phyloP scores from a whole-genome alignment of 2,888 invertebrate species.

The Diaperis boleti region DNA sequence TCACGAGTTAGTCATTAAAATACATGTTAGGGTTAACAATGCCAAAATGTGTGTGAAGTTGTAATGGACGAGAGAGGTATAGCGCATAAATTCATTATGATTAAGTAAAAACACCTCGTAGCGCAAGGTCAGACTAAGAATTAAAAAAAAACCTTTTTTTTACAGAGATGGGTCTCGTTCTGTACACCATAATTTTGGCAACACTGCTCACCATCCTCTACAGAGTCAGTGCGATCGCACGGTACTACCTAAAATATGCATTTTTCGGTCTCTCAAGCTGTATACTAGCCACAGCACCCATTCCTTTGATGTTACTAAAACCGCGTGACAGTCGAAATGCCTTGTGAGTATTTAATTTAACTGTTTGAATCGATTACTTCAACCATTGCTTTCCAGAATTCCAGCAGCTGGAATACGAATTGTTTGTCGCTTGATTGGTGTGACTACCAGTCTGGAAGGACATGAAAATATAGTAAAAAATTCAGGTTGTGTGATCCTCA shows the following conservation, averaged over 20 bases:
- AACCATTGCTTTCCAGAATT: too few species aligned
- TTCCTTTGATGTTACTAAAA: slow-evolving; percentile 81
- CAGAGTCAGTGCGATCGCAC: slow-evolving; percentile 72
- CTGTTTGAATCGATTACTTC: too few species aligned
- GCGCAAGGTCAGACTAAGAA: too few species aligned
- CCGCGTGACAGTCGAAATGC: slow-evolving; percentile 83
- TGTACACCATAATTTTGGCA: slow-evolving; percentile 43
- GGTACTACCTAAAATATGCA: slow-evolving; percentile 79
- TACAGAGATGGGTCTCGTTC: slow-evolving; percentile 49
- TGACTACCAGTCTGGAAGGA: slow-evolving; percentile 80
- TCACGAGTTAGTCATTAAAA: too few species aligned
- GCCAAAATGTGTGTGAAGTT: too few species aligned
- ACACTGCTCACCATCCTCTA: slow-evolving; percentile 59
- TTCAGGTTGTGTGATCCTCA: slow-evolving; percentile 82
- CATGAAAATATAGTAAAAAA: slow-evolving; percentile 80
- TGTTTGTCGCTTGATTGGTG: slow-evolving; percentile 69
- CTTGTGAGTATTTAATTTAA: slow-evolving; percentile 73
- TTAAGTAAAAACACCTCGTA: too few species aligned
- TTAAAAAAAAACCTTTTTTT: background rate
- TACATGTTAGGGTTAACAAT: too few species aligned
- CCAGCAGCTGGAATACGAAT: slow-evolving; percentile 75
- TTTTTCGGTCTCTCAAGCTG: slow-evolving; percentile 74
- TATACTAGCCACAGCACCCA: slow-evolving; percentile 73
- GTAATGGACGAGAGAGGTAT: too few species aligned
- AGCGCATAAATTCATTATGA: too few species aligned